Percentiles rank a stretch among this genome's conserved stretches.
phyloP scores from a whole-genome alignment of 1,140 invertebrate species.

The Grapholita molesta region DNA sequence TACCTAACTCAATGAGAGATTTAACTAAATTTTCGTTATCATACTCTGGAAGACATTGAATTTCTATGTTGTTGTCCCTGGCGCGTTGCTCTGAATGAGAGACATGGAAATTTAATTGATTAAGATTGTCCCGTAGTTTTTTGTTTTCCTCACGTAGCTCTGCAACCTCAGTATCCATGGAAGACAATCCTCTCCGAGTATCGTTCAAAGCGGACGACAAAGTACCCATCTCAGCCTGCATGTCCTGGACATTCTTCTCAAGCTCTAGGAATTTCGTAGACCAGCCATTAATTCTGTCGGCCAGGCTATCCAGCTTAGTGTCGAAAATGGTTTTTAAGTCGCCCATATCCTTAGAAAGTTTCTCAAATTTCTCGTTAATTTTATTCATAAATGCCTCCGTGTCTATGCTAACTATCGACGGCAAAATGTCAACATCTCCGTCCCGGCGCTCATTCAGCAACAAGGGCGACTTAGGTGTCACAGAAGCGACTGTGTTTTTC shows the following conservation, averaged over 20 bases:
- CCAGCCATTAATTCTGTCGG: neutral
- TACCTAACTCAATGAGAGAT: neutral
- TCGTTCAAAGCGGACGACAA: neutral
- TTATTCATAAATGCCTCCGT: neutral
- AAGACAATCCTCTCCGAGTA: too few relatives aligned
- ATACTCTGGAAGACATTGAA: neutral
- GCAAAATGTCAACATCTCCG: neutral
- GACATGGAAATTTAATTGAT: neutral
- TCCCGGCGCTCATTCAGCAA: neutral
- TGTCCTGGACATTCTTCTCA: neutral
- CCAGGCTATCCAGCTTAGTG: neutral
- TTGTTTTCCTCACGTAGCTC: neutral
- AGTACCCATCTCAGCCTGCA: neutral
- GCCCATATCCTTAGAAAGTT: neutral
- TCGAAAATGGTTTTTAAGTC: neutral
- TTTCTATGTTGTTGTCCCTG: neutral
- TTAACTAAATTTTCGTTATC: neutral
- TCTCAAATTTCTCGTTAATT: neutral
- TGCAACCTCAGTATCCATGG: neutral
- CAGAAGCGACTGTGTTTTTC: too few relatives aligned
- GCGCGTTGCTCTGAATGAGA: neutral
- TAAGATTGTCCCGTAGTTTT: neutral
- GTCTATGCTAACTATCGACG: neutral
- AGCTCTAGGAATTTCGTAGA: neutral
- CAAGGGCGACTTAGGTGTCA: neutral